Conservation (phyloP, 2,113 vertebrate species). For the Propithecus coquereli region DNA sequence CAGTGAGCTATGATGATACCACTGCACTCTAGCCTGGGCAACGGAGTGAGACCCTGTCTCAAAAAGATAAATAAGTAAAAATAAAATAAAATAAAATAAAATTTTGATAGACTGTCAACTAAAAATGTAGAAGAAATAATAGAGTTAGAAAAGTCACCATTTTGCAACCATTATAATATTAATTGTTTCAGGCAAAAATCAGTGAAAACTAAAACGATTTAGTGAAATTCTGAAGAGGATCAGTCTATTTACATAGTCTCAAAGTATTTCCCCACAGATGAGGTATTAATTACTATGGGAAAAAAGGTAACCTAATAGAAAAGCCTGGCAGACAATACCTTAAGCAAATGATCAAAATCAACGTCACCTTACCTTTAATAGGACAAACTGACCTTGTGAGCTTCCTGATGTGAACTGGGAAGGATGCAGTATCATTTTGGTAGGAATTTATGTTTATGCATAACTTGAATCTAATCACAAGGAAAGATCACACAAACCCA, state of each 20-base stretch:
- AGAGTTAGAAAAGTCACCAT: neutral
- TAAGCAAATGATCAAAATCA: neutral
- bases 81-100: neutral
- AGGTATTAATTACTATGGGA: neutral
- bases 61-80: neutral
- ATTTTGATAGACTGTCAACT: neutral
- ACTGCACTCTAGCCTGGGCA: neutral
- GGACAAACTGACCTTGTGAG: neutral
- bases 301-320: neutral
- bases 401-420: neutral
- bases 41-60: neutral
- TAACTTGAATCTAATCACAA: neutral
- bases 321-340: neutral
- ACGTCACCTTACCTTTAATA: neutral
- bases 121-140: neutral
- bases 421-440: neutral
- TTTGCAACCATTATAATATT: neutral
- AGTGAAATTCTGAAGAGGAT: neutral
- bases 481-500: neutral
- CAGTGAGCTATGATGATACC: neutral
- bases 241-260: neutral
- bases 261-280: neutral
- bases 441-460: neutral
- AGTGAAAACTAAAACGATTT: neutral
- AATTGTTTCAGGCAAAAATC: neutral